Conservation (phyloP, 2,113 vertebrate species). For the Psilopsiagon aymara region DNA sequence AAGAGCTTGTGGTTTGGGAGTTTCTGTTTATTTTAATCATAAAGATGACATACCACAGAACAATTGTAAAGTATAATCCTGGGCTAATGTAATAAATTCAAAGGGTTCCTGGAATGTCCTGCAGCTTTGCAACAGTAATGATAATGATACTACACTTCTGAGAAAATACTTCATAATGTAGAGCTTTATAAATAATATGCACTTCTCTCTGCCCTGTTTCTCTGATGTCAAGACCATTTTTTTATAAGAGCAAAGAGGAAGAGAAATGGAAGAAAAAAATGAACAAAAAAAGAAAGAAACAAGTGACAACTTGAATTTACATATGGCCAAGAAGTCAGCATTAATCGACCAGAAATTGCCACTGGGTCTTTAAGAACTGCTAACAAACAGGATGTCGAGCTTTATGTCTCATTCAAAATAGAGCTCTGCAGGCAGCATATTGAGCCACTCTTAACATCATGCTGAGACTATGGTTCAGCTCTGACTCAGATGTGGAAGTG, state of each 20-base stretch:
- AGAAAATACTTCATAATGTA: neutral
- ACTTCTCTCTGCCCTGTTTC: neutral
- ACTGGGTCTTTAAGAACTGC: neutral
- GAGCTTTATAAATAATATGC: neutral
- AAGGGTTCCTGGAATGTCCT: neutral
- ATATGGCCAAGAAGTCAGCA: neutral
- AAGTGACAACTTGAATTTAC: neutral
- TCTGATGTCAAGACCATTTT: neutral
- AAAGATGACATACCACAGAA: neutral
- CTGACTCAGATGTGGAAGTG: conserved; percentile 31
- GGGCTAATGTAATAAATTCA: neutral
- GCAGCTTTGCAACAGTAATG: neutral
- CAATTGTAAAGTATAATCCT: neutral
- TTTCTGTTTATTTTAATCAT: neutral
- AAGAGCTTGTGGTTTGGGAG: neutral
- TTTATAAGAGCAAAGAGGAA: neutral
- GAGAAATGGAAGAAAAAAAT: neutral
- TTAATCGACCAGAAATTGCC: neutral
- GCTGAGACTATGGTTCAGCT: neutral
- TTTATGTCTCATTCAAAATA: neutral
- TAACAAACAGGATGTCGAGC: neutral
- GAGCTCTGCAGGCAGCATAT: neutral
- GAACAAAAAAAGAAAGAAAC: neutral
- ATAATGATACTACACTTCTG: neutral
- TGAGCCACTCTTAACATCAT: neutral